Evolutionary conservation across 1,140 invertebrate genomes (phyloP).

Genomic region (Artemia franciscana): DNA sequence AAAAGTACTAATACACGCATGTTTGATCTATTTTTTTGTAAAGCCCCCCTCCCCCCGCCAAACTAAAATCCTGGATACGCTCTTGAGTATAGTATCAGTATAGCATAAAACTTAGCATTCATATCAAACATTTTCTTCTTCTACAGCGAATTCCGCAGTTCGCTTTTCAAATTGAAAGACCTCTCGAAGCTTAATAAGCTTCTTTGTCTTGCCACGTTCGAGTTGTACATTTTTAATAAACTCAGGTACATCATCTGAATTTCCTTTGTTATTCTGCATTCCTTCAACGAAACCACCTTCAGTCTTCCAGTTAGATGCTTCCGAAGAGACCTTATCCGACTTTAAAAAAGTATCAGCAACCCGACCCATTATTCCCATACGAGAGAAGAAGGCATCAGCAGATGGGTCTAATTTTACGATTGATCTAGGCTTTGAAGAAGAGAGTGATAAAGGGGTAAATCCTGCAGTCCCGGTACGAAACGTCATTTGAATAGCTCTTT

Average conservation of each 20-base stretch:
- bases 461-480: background rate
- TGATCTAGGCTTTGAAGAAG: background rate
- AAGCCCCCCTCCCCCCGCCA: background rate
- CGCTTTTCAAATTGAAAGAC: background rate
- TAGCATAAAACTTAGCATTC: no score
- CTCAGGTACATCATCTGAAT: background rate
- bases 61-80: background rate
- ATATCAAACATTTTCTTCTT: no score
- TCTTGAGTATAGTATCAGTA: no score
- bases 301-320: no score
- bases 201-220: background rate
- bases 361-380: background rate
- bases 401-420: background rate
- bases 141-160: background rate
- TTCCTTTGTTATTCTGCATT: background rate
- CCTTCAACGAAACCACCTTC: background rate
- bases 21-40: no score
- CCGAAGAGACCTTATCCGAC: no score
- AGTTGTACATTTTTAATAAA: background rate
- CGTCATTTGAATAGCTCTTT: background rate
- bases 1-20: no score
- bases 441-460: background rate
- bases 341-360: no score
- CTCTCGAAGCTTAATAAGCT: background rate
- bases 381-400: background rate